Conservation (phyloP, 64 coral and sea anemone genomes). For the Stichodactyla helianthus region DNA sequence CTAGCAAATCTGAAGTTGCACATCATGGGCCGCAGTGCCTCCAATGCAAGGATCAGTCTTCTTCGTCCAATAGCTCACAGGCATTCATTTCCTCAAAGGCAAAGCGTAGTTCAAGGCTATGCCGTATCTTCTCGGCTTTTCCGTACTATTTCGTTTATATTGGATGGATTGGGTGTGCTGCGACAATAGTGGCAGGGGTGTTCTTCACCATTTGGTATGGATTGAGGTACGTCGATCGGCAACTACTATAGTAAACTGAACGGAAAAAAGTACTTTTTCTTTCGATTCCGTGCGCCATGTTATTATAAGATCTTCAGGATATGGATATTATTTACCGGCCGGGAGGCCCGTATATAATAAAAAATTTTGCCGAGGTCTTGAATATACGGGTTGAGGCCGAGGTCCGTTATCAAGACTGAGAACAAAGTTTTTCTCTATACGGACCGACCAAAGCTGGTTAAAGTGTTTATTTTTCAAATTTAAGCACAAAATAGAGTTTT, state of each 20-base stretch:
- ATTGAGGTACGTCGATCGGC: conserved; percentile 23
- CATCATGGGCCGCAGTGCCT: background rate
- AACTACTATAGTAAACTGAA: background rate
- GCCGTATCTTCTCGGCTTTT: background rate
- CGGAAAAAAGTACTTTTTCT: too few species aligned
- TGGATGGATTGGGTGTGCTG: conserved; percentile 44
- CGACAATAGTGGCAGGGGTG: conserved; percentile 14
- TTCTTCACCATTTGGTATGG: conserved; percentile 49
- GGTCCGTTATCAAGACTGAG: too few species aligned
- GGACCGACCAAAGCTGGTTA: too few species aligned
- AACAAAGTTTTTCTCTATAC: too few species aligned
- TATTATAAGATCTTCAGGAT: too few species aligned
- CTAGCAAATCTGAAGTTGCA: background rate
- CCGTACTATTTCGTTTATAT: conserved; percentile 31
- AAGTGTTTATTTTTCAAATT: too few species aligned
- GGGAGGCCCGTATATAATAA: too few species aligned
- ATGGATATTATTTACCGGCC: too few species aligned
- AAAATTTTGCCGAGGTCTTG: too few species aligned
- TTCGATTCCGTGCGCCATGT: too few species aligned
- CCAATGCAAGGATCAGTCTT: background rate
- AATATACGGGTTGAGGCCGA: too few species aligned
- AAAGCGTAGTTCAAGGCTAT: background rate
- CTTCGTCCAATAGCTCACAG: background rate
- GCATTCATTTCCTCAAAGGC: background rate
- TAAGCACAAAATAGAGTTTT: too few species aligned